phyloP scores from a whole-genome alignment of 2,888 invertebrate genomes.

The Polyommatus iphigenia region DNA sequence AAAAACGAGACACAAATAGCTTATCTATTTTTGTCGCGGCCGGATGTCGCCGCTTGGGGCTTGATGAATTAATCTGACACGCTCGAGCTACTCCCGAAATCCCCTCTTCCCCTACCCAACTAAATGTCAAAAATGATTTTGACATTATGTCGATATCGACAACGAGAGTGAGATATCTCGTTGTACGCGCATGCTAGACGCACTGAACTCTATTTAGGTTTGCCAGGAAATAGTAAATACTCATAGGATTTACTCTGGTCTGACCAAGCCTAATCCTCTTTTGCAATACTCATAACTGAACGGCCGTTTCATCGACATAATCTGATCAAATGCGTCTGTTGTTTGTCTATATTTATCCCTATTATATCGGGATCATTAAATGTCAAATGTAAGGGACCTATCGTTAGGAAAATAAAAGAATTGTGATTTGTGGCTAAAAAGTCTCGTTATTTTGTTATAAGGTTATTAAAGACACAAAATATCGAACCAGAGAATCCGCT shows the following conservation, averaged over 20 bases:
- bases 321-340: constrained; percentile 18
- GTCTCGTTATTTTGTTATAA: too few species aligned
- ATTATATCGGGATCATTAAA: background rate
- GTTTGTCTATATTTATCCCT: constrained; percentile 24
- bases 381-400: constrained; percentile 16
- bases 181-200: too few species aligned
- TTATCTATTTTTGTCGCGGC: too few species aligned
- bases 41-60: too few species aligned
- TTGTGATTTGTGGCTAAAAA: background rate
- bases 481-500: too few species aligned
- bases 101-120: too few species aligned
- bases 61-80: too few species aligned
- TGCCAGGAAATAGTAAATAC: background rate
- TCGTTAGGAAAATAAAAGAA: background rate
- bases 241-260: background rate
- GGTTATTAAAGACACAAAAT: background rate
- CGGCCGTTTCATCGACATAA: constrained; percentile 24
- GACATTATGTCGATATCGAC: too few species aligned
- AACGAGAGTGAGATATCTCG: too few species aligned
- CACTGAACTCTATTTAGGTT: background rate
- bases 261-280: constrained; percentile 14
- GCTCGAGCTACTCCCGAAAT: too few species aligned
- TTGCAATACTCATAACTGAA: background rate
- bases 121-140: too few species aligned
- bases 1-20: too few species aligned